Base-by-base conservation (phyloP, 2,888 invertebrate genomes). In the Temnothorax unifasciatus region DNA sequence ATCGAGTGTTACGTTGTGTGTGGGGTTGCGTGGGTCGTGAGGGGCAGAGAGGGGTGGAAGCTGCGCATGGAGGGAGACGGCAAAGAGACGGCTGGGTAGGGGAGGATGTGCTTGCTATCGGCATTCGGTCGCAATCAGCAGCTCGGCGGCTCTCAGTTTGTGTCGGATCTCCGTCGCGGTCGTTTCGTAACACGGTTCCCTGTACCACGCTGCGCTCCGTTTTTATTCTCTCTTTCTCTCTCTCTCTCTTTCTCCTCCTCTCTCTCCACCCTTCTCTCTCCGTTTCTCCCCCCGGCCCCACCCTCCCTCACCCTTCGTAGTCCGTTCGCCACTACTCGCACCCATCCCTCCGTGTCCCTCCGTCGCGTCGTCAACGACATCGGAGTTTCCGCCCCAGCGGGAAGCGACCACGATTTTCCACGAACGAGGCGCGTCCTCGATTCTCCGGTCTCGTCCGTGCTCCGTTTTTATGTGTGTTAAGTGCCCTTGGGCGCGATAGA, bases 151-250 rank as follows among this genome's bases (percentile, higher is more conserved):
- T 90, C 92, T 93, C 93, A 93, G 93, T 93, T 93, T 93, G 92
- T 90, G 93, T 93, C 93, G 93, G 93, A 93, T 90, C 93, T 92
- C 92, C 93, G 92, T 88, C 90, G 92, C 88, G 90, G 91, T 90
- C 84, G 90, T 90, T 89, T 92, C 88, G 91, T 89, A 86, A 75
- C 86, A 90, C 25, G 41, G 63, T 85, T 68, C 66, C 69, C 74
- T 29, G 29, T 29, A 87, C 85, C 91, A 83, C 87, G 85, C 86
- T 88, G 86, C 86, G 87, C 86, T 87, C 90, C 86, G 90, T 86
- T 89, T 84, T 88, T 86, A 84, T 88, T 90, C 86, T 86, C 82
- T 86, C 85, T 85, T 63, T 82, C 64, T 76, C 61, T 86, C 79
- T 84, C 71, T 82, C 64, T 84, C 63, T 83, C 54, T 68, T 25